phyloP scores from a whole-genome alignment of 1,140 invertebrate species.

The Lasaia peninsularis region DNA sequence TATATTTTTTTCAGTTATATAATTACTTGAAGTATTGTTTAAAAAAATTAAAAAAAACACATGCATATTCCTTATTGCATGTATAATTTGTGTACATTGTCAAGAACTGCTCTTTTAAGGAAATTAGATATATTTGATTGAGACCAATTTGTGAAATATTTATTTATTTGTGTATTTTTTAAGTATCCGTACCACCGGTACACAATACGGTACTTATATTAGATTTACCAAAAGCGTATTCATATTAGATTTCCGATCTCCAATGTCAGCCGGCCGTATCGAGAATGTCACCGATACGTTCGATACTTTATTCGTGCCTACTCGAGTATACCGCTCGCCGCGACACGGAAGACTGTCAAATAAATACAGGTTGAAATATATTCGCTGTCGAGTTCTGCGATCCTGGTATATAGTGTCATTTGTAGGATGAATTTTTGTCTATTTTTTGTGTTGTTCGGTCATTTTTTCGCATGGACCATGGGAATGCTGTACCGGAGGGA shows the following conservation, averaged over 20 bases:
- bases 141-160: no score
- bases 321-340: constrained; percentile 50
- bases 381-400: constrained; percentile 57
- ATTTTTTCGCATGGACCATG: constrained; percentile 53
- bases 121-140: no score
- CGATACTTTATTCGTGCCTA: constrained; percentile 68
- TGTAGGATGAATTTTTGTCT: constrained; percentile 70
- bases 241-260: constrained; percentile 72
- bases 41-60: no score
- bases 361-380: constrained; percentile 73
- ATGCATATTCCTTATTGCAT: no score
- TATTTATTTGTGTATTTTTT: no score
- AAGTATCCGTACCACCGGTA: no score
- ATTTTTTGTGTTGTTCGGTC: constrained; percentile 61
- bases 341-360: constrained; percentile 70
- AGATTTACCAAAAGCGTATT: constrained; percentile 67
- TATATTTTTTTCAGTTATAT: no score
- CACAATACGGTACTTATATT: background rate
- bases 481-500: constrained; percentile 64
- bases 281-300: constrained; percentile 66
- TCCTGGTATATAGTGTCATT: constrained; percentile 63
- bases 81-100: no score
- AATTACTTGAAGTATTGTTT: no score
- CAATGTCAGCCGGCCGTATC: constrained; percentile 59
- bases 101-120: no score